Percentiles rank a stretch among this genome's conserved stretches.
Conservation (phyloP, 2,113 vertebrate species). For the Sarotherodon lohbergeri region DNA sequence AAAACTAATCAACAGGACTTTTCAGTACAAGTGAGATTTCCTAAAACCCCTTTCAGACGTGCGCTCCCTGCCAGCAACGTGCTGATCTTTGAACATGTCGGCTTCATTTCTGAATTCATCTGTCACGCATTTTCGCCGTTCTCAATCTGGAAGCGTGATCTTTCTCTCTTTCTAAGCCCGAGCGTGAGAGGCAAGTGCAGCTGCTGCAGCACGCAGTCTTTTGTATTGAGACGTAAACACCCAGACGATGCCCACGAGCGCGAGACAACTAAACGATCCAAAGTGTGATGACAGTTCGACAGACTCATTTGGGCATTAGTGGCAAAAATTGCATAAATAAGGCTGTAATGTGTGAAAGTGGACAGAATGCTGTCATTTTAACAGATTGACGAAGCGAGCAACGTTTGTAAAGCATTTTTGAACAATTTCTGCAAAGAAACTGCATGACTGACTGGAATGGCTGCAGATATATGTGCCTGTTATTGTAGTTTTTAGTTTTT, state of each 20-base stretch:
- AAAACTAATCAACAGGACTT: not conserved
- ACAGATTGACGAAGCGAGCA: not conserved
- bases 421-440: not conserved
- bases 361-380: not conserved
- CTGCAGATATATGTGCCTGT: not conserved
- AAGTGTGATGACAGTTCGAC: not conserved
- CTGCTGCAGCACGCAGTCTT: not conserved
- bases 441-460: not conserved
- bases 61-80: not conserved
- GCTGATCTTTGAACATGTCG: not conserved
- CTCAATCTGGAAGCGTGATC: not conserved
- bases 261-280: not conserved
- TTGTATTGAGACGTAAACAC: not conserved
- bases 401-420: not conserved
- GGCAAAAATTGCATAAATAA: not conserved
- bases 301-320: not conserved
- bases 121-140: not conserved
- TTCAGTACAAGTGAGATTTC: not conserved
- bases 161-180: not conserved
- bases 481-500: not conserved
- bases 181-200: not conserved
- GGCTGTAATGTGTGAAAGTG: not conserved
- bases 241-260: fast-evolving
- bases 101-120: not conserved
- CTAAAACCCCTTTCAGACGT: not conserved